Evolutionary conservation across 2,113 vertebrate genomes (phyloP).

Genomic region (Microcebus tavaratra): DNA sequence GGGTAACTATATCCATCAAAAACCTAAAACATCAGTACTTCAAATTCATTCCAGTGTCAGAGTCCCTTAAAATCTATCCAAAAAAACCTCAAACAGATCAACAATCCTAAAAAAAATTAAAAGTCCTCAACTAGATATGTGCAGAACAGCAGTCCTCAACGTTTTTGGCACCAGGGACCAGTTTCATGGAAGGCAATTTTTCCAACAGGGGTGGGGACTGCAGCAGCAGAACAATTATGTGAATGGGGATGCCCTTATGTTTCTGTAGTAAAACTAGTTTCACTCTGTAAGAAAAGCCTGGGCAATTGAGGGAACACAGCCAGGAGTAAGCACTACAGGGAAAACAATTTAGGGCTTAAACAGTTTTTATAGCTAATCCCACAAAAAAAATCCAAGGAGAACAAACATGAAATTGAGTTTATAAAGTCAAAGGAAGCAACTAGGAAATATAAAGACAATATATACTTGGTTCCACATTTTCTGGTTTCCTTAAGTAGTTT

Average conservation of each 20-base stretch:
- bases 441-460: not conserved
- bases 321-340: not conserved
- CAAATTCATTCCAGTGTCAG: no score
- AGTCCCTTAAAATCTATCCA: no score
- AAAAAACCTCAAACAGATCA: no score
- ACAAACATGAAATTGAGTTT: not conserved
- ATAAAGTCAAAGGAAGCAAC: not conserved
- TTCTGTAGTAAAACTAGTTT: constrained; percentile 12
- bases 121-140: not conserved
- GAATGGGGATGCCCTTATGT: not conserved
- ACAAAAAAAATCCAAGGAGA: not conserved
- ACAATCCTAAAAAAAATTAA: not conserved
- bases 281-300: not conserved
- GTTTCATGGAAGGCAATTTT: no score
- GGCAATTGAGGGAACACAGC: not conserved
- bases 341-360: not conserved
- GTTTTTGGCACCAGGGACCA: no score
- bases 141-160: not conserved
- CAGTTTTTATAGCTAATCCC: not conserved
- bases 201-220: no score
- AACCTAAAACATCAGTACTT: no score
- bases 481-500: not conserved
- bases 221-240: not conserved
- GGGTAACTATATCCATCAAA: no score
- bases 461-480: not conserved